Evolutionary conservation across 2,797 vertebrate species (phyloP).

Genomic region (Microcaecilia unicolor): DNA sequence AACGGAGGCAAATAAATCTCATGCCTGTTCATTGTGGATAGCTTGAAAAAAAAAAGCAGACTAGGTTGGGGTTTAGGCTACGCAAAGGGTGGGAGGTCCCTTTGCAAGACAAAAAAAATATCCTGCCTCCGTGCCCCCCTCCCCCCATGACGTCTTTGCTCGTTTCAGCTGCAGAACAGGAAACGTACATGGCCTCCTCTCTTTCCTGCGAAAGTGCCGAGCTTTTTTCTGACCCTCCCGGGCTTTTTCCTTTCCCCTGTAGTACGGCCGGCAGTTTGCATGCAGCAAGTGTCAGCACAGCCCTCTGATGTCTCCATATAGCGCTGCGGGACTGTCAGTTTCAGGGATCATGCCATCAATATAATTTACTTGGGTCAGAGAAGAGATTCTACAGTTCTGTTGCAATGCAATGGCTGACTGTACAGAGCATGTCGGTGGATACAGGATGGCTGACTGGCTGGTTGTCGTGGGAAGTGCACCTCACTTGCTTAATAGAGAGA

Average conservation of each 20-base stretch:
- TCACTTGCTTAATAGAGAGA: conserved; percentile 17
- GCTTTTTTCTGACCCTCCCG: conserved; percentile 11
- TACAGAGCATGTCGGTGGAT: conserved; percentile 14
- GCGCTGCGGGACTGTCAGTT: conserved; percentile 6
- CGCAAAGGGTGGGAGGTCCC: too few relatives aligned
- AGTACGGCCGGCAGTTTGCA: conserved; percentile 18
- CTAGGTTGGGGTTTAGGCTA: too few relatives aligned
- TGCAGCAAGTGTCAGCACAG: conserved; percentile 13
- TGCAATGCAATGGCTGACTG: conserved; percentile 27
- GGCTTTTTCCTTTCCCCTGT: too few relatives aligned
- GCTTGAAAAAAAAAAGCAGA: too few relatives aligned
- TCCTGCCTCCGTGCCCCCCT: conserved; percentile 26
- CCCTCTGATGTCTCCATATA: conserved; percentile 13
- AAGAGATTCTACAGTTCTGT: conserved; percentile 36
- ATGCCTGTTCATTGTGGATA: too few relatives aligned
- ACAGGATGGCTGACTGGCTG: conserved; percentile 25
- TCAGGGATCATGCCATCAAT: conserved; percentile 19
- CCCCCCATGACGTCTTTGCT: conserved; percentile 59
- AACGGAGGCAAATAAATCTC: too few relatives aligned
- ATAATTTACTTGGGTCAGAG: conserved; percentile 23
- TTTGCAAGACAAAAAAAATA: too few relatives aligned
- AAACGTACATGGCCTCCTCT: conserved; percentile 65
- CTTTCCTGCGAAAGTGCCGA: conserved; percentile 68
- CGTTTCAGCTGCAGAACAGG: conserved; percentile 71
- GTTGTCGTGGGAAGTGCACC: conserved; percentile 20